phyloP scores from a whole-genome alignment of 2,888 invertebrate genomes.

The Euphydryas editha region DNA sequence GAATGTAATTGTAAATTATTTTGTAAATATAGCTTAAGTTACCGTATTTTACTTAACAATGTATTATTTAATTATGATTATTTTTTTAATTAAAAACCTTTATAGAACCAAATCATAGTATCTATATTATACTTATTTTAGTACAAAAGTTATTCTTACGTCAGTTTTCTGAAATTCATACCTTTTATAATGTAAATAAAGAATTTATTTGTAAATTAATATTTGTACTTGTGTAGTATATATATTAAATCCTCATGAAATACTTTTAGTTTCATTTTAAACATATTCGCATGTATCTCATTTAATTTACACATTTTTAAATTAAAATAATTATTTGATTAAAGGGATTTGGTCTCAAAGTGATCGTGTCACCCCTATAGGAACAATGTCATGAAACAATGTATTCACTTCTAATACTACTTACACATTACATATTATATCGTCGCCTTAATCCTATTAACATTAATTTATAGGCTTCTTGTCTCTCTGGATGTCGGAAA shows the following conservation, averaged over 20 bases:
- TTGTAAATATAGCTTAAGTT: slow-evolving; percentile 38
- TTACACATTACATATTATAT: too few species aligned
- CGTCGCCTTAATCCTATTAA: too few species aligned
- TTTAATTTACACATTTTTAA: too few species aligned
- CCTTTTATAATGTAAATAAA: slow-evolving; percentile 57
- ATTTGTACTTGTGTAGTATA: slow-evolving; percentile 71
- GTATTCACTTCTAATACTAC: too few species aligned
- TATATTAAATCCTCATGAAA: slow-evolving; percentile 69
- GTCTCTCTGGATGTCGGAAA: too few species aligned
- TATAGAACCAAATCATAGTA: slow-evolving; percentile 36
- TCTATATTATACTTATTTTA: slow-evolving; percentile 45
- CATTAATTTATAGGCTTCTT: too few species aligned
- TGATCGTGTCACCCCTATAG: too few species aligned
- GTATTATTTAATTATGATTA: slow-evolving; percentile 31
- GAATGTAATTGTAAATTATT: slow-evolving; percentile 31
- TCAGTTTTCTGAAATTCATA: slow-evolving; percentile 26
- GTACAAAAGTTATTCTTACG: slow-evolving; percentile 53
- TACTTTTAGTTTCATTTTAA: slow-evolving; percentile 35
- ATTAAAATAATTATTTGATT: background rate
- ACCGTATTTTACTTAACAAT: slow-evolving; percentile 12
- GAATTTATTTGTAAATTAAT: slow-evolving; percentile 65
- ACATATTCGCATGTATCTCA: background rate
- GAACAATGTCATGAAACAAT: too few species aligned
- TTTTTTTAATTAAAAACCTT: slow-evolving; percentile 18
- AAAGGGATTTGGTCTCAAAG: too few species aligned